Evolutionary conservation across 2,888 invertebrate species (phyloP).

Genomic region (Panorpa germanica): DNA sequence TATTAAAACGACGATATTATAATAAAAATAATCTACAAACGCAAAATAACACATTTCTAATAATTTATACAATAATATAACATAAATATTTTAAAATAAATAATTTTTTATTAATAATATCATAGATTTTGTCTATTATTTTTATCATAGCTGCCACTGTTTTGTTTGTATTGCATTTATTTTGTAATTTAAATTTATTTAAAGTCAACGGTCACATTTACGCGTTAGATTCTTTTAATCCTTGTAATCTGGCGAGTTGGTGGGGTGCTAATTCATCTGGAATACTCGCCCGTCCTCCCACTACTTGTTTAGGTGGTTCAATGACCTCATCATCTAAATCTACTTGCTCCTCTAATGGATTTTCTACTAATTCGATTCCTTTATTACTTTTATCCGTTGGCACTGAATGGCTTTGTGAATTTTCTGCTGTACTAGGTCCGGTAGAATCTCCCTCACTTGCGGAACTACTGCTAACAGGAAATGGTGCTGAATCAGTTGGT

Average conservation of each 20-base stretch:
- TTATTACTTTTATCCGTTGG: slow-evolving; percentile 18
- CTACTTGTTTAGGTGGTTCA: slow-evolving; percentile 44
- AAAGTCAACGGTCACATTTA: too few relatives aligned
- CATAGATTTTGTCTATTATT: too few relatives aligned
- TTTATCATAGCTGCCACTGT: too few relatives aligned
- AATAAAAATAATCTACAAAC: too few relatives aligned
- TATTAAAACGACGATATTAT: too few relatives aligned
- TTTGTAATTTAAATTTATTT: too few relatives aligned
- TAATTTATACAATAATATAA: too few relatives aligned
- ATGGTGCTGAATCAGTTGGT: neutral
- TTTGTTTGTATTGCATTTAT: too few relatives aligned
- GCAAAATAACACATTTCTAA: too few relatives aligned
- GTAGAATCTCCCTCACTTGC: slow-evolving; percentile 1
- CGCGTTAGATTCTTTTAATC: slow-evolving; percentile 82
- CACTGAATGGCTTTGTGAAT: slow-evolving; percentile 12
- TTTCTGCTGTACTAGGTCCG: slow-evolving; percentile 11
- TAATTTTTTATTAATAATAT: too few relatives aligned
- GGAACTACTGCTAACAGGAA: neutral
- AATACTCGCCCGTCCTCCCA: slow-evolving; percentile 64
- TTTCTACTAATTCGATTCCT: slow-evolving; percentile 19
- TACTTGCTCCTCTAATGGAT: slow-evolving; percentile 24
- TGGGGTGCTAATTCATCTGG: slow-evolving; percentile 80
- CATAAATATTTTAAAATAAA: too few relatives aligned
- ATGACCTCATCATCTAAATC: slow-evolving; percentile 23
- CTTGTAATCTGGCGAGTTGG: slow-evolving; percentile 71